Evolutionary conservation across 2,888 invertebrate genomes (phyloP).

Genomic region (Alentia gelatinosa): DNA sequence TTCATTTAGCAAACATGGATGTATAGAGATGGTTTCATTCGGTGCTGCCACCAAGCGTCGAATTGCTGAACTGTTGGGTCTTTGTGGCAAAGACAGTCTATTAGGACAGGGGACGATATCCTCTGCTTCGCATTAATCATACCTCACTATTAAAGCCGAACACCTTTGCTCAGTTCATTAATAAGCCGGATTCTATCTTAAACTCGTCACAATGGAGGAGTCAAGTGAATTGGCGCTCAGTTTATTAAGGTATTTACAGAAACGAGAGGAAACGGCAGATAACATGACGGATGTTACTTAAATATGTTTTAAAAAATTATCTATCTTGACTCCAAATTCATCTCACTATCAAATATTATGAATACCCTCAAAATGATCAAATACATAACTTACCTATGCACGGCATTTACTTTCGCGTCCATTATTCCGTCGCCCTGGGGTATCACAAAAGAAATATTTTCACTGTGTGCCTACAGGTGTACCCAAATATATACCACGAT

Average conservation of each 20-base stretch:
- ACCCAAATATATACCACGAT: too few species aligned
- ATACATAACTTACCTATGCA: background rate
- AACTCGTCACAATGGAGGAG: too few species aligned
- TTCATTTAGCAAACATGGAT: too few species aligned
- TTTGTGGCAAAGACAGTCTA: too few species aligned
- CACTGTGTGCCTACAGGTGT: too few species aligned
- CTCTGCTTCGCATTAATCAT: too few species aligned
- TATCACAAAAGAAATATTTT: background rate
- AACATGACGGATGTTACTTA: background rate
- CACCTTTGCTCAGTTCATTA: too few species aligned
- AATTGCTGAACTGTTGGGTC: background rate
- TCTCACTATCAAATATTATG: background rate
- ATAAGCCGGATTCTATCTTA: too few species aligned
- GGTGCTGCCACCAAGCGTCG: background rate
- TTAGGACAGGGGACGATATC: too few species aligned
- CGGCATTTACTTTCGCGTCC: background rate
- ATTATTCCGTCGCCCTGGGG: slow-evolving; percentile 16
- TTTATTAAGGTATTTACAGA: background rate
- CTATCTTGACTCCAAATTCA: background rate
- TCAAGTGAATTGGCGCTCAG: background rate
- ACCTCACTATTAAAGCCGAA: too few species aligned
- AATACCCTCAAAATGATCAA: background rate
- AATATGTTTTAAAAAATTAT: background rate
- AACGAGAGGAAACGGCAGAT: background rate
- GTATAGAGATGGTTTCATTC: background rate